Evolutionary conservation across 2,888 invertebrate species (phyloP), one percentile per base, ranked within the genome.

Genomic region (Limnephilus lunatus): DNA sequence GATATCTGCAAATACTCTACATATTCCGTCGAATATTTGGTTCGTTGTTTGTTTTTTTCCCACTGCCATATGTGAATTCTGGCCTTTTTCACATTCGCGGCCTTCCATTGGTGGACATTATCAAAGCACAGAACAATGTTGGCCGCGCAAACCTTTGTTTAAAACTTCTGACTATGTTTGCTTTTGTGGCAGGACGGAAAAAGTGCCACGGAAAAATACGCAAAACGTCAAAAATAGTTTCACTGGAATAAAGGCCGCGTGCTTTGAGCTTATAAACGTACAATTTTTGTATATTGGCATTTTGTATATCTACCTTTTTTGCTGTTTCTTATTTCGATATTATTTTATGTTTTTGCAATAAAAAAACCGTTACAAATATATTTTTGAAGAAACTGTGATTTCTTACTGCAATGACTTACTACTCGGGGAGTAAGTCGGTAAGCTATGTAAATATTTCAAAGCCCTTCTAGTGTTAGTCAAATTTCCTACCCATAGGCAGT

Each of bases 171-270:
- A 35, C 88, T 68, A 30, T 35, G 80, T 53, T 53, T n/a, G 12
- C 87, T 85, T 88, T 88, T 88, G 80, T 35, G 88, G 35, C 88
- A 80, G 88, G 68, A 88, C 7, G 32, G 83, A 35, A 19, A 32
- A 86, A 86, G n/a, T 39, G 85, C 85, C 39, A 86, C 39, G 85
- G 85, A 86, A 68, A 86, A 88, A 88, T 88, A 88, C 88, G 88
- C 88, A 80, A 88, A 83, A 88, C 88, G 88, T 88, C 88, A 88
- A 68, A 88, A 88, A 88, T 88, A 80, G 87, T 88, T 88, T 32
- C 68, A 11, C 88, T 4, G 68, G 68, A 88, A 88, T 80, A 88
- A 88, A 80, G 88, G 80, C 31, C 48, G 25, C 86, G 48, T 48
- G 32, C 80, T 80, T 80, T 88, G 88, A 19, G 88, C 39, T 82